Percentiles rank a stretch among this genome's conserved stretches.
Evolutionary conservation across 2,113 vertebrate genomes (phyloP).

Genomic region (Scortum barcoo): DNA sequence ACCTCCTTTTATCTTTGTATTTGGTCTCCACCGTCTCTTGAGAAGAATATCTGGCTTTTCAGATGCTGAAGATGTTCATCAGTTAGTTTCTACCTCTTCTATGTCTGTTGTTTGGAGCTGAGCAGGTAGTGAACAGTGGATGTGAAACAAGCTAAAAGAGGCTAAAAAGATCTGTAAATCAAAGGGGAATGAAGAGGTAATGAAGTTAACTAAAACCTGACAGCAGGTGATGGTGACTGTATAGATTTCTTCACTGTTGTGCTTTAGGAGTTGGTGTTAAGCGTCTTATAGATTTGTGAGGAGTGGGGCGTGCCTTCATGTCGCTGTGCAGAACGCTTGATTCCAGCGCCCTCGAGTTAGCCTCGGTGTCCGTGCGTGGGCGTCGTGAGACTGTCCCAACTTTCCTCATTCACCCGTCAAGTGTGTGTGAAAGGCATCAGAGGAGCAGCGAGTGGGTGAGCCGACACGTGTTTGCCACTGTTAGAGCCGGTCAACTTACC

Average conservation of each 20-base stretch:
- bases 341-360: slow-evolving; percentile 43
- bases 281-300: neutral
- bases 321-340: slow-evolving; percentile 53
- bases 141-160: no score
- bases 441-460: slow-evolving; percentile 65
- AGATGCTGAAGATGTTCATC: neutral
- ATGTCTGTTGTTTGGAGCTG: neutral
- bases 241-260: neutral
- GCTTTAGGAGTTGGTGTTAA: neutral
- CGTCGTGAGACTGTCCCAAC: slow-evolving; percentile 65
- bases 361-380: slow-evolving; percentile 58
- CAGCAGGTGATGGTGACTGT: neutral
- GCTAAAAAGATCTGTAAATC: no score
- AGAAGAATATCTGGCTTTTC: neutral
- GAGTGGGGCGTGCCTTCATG: neutral
- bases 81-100: neutral
- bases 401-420: slow-evolving; percentile 66
- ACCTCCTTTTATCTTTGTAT: neutral
- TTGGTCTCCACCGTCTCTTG: neutral
- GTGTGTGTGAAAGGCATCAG: slow-evolving; percentile 66
- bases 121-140: neutral
- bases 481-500: slow-evolving; percentile 46
- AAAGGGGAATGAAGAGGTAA: neutral
- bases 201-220: no score
- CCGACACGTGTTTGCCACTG: slow-evolving; percentile 54